These are phyloP conservation scores for Mellivora capensis DNA, from an alignment of 2,113 vertebrate species.

Conservation along the genomic window DNA sequence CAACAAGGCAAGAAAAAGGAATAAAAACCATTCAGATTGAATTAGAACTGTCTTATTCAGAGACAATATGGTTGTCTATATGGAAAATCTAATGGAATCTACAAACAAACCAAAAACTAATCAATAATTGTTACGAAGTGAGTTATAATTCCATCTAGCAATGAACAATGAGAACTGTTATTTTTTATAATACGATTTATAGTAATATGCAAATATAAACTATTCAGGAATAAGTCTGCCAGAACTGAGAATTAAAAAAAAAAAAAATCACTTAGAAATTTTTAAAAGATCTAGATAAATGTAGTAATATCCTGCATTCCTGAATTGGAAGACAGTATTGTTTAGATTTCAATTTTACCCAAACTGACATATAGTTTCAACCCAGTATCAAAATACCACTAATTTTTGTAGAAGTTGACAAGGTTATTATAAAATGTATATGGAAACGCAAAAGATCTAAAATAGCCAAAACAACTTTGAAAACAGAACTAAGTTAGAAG, in stretches of 20 bases:
- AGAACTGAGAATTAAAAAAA: not conserved
- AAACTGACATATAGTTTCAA: not conserved
- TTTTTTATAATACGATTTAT: not conserved
- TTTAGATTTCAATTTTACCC: not conserved
- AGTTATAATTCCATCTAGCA: not conserved
- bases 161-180: not conserved
- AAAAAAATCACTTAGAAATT: not conserved
- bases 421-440: not conserved
- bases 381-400: not conserved
- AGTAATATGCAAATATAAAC: not conserved
- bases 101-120: not conserved
- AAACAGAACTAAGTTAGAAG: not conserved
- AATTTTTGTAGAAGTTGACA: not conserved
- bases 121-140: not conserved
- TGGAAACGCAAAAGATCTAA: not conserved
- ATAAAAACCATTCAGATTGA: not conserved
- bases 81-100: not conserved
- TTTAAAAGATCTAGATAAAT: not conserved
- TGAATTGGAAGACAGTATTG: not conserved
- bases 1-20: not conserved
- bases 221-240: not conserved
- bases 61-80: not conserved
- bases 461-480: not conserved
- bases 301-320: not conserved
- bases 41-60: not conserved